Percentiles rank a stretch among this genome's conserved stretches.
Evolutionary conservation across 2,888 invertebrate genomes (phyloP).

Genomic region (Leptopilina myrica): DNA sequence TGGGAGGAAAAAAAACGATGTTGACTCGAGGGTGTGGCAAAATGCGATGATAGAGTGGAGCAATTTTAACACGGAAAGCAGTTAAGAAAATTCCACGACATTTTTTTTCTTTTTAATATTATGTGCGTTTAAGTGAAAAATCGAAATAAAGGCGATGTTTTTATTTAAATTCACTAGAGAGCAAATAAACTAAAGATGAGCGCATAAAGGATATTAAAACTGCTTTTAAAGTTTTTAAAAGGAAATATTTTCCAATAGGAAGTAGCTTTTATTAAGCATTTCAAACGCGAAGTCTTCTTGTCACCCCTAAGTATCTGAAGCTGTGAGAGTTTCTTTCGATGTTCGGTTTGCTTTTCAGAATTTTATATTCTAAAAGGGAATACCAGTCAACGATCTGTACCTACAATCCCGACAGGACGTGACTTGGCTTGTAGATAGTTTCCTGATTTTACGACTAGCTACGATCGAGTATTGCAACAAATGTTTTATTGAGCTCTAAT

Average conservation of each 20-base stretch:
- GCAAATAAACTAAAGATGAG: too few species aligned
- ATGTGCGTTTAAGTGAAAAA: too few species aligned
- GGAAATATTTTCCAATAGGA: too few species aligned
- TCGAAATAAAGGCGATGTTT: too few species aligned
- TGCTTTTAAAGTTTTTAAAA: too few species aligned
- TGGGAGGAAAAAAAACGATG: background rate
- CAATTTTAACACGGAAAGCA: background rate
- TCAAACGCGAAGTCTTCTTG: background rate
- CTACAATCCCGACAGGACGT: constrained; percentile 23
- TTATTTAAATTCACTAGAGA: too few species aligned
- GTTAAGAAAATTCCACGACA: background rate
- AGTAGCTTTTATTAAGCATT: background rate
- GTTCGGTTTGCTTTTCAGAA: constrained; percentile 17
- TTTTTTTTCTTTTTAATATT: background rate
- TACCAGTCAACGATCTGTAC: constrained; percentile 39
- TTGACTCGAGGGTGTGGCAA: constrained; percentile 23
- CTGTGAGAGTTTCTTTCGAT: background rate
- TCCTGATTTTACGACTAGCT: constrained; percentile 13
- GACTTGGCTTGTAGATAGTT: constrained; percentile 30
- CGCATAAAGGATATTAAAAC: too few species aligned
- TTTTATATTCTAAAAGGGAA: constrained; percentile 30
- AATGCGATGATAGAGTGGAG: background rate
- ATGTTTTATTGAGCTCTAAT: background rate
- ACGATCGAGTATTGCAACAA: background rate
- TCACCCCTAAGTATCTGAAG: constrained; percentile 16